A percentile compares a stretch with the other conserved stretches of the same genome.
These are phyloP conservation scores for Zaprionus ghesquierei DNA, from an alignment of 1,140 invertebrate species.

Conservation along the genomic window DNA sequence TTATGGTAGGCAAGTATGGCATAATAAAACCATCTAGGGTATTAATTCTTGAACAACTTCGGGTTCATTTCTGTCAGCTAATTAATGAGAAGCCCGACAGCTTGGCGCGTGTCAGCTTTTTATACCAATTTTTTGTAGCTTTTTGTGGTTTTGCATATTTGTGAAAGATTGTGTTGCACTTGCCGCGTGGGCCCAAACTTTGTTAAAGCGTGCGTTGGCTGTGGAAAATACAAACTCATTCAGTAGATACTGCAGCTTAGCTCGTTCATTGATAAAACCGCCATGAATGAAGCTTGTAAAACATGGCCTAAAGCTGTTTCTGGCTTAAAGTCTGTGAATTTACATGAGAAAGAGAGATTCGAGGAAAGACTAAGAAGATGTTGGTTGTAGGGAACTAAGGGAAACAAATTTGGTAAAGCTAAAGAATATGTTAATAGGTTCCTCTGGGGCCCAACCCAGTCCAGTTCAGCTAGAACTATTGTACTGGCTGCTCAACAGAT, in stretches of 20 bases:
- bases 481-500: neutral
- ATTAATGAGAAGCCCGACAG: conserved; percentile 58
- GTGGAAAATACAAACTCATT: conserved; percentile 54
- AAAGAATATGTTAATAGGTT: neutral
- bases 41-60: conserved; percentile 35
- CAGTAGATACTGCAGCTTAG: conserved; percentile 14
- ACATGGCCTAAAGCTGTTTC: conserved; percentile 41
- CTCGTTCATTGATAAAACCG: conserved; percentile 48
- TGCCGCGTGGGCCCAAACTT: conserved; percentile 55
- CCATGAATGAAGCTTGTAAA: conserved; percentile 44
- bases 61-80: conserved; percentile 33
- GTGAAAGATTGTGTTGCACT: conserved; percentile 36
- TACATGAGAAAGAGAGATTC: conserved; percentile 15
- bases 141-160: conserved; percentile 22
- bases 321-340: conserved; percentile 10
- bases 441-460: neutral
- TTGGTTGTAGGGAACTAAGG: neutral
- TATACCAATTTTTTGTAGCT: conserved; percentile 5
- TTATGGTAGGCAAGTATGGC: conserved; percentile 3
- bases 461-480: neutral
- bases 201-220: conserved; percentile 45
- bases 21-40: neutral
- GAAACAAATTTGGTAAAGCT: neutral
- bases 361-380: conserved; percentile 8
- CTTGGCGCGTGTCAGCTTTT: conserved; percentile 57